Percentiles rank a stretch among this genome's conserved stretches.
Evolutionary conservation across 2,113 vertebrate species (phyloP).

Genomic region (Phrynosoma platyrhinos): DNA sequence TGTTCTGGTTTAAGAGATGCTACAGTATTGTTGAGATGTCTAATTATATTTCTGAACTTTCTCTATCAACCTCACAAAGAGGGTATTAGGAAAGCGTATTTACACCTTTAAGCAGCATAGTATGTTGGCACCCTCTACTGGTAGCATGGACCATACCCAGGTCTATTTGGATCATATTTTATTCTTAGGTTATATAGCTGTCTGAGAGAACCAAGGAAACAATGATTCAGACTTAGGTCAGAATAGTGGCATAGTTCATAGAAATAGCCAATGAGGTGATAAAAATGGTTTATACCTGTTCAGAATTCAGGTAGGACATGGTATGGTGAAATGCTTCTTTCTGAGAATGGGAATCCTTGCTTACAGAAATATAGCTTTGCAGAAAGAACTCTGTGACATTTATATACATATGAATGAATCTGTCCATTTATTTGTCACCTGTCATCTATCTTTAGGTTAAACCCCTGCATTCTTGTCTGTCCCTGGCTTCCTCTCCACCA

Average conservation of each 20-base stretch:
- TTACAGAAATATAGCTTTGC: no score
- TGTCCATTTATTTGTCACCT: no score
- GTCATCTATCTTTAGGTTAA: no score
- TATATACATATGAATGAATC: no score
- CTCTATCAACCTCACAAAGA: accelerated
- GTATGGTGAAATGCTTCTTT: not conserved
- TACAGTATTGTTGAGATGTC: not conserved
- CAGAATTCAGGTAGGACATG: not conserved
- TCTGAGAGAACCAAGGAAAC: accelerated
- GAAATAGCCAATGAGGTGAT: not conserved
- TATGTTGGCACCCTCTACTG: constrained; percentile 15
- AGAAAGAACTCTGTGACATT: no score
- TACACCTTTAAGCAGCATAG: not conserved
- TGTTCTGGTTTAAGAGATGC: not conserved
- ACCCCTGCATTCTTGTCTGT: no score
- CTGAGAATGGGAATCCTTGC: not conserved
- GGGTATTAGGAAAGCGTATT: not conserved
- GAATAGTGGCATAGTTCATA: accelerated
- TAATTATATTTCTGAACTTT: not conserved
- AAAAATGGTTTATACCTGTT: not conserved
- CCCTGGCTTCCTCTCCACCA: no score
- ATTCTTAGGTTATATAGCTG: not conserved
- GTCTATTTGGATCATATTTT: not conserved
- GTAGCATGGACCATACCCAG: not conserved
- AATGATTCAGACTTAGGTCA: not conserved